A percentile compares a stretch with the other conserved stretches of the same genome.
Evolutionary conservation across 2,888 invertebrate species (phyloP).

Genomic region (Ochlodes sylvanus): DNA sequence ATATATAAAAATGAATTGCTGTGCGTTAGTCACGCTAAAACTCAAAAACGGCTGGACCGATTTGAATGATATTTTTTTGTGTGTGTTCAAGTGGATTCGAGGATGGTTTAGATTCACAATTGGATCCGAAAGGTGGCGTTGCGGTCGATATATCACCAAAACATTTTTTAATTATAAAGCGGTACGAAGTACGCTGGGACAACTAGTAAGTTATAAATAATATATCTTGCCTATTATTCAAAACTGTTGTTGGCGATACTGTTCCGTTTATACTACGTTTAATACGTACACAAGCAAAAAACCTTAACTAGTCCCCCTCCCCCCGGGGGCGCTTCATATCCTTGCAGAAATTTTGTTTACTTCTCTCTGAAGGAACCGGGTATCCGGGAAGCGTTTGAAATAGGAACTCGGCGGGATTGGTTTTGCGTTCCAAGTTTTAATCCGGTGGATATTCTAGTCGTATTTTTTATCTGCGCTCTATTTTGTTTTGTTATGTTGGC

Average conservation of each 20-base stretch:
- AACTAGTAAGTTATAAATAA: too few species aligned
- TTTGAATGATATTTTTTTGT: too few species aligned
- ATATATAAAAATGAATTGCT: too few species aligned
- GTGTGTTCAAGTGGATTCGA: too few species aligned
- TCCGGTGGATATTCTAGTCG: conserved; percentile 46
- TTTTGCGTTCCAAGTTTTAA: conserved; percentile 60
- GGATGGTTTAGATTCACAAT: too few species aligned
- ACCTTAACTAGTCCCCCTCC: conserved; percentile 69
- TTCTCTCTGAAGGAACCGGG: conserved; percentile 78
- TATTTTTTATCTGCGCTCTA: conserved; percentile 39
- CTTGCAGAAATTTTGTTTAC: conserved; percentile 85
- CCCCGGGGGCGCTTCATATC: conserved; percentile 68
- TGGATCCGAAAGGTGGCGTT: too few species aligned
- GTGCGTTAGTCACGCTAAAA: too few species aligned
- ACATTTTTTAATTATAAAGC: too few species aligned
- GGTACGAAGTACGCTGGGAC: too few species aligned
- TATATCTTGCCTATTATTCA: background rate
- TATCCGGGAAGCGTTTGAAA: conserved; percentile 59
- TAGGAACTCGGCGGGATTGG: conserved; percentile 69
- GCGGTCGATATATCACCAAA: too few species aligned
- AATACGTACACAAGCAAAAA: conserved; percentile 72
- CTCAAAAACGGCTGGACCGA: too few species aligned
- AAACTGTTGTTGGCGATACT: conserved; percentile 10
- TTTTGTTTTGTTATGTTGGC: background rate
- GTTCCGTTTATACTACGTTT: conserved; percentile 12